A percentile compares a stretch with the other conserved stretches of the same genome.
phyloP scores from a whole-genome alignment of 2,113 vertebrate genomes.

The Beaufortia kweichowensis region DNA sequence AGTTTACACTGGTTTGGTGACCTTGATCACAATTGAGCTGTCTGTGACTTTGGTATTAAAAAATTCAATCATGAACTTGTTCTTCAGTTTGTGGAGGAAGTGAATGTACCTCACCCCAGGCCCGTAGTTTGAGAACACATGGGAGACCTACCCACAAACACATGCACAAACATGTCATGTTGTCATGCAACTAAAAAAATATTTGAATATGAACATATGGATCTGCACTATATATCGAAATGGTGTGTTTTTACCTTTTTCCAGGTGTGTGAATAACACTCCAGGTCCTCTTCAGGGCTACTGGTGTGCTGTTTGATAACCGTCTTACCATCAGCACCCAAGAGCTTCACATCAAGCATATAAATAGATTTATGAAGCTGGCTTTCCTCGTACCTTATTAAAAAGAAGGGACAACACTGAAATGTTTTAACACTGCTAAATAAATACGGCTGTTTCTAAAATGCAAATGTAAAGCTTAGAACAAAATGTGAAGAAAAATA shows the following conservation, averaged over 20 bases:
- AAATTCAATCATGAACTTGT: conserved; percentile 67
- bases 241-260: conserved; percentile 65
- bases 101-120: conserved; percentile 75
- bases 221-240: background rate
- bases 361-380: conserved; percentile 76
- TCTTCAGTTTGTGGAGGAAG: conserved; percentile 81
- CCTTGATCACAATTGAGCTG: conserved; percentile 75
- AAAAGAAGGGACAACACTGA: conserved; percentile 3
- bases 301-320: conserved; percentile 72
- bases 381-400: conserved; percentile 83
- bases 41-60: conserved; percentile 70
- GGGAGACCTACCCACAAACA: conserved; percentile 65
- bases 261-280: conserved; percentile 72
- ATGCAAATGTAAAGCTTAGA: background rate
- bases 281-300: conserved; percentile 61
- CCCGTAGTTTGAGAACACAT: conserved; percentile 73
- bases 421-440: background rate
- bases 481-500: too few species aligned
- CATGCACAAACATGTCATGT: conserved; percentile 25
- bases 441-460: background rate
- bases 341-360: conserved; percentile 79
- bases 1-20: conserved; percentile 55
- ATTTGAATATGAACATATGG: background rate
- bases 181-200: background rate
- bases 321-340: conserved; percentile 72